Evolutionary conservation across 2,888 invertebrate genomes (phyloP).

Genomic region (Caenorhabditis macrosperma): DNA sequence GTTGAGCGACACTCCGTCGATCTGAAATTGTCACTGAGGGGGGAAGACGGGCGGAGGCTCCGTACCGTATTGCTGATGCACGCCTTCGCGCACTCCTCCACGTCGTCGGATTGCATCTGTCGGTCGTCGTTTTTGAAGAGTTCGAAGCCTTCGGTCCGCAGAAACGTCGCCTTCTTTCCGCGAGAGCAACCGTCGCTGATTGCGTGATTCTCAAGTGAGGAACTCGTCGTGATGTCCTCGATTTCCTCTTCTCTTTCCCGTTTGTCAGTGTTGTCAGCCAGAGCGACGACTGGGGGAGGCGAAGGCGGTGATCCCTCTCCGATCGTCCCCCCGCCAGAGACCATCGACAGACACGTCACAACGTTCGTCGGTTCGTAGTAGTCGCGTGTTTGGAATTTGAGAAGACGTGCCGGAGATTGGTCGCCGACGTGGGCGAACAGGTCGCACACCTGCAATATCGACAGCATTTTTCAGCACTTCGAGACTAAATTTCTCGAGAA

Average conservation of each 20-base stretch:
- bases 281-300: conserved; percentile 9
- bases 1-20: conserved; percentile 64
- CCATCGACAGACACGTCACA: conserved; percentile 46
- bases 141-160: conserved; percentile 78
- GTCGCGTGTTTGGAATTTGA: conserved; percentile 79
- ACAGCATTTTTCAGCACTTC: too few species aligned
- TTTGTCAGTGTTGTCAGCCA: conserved; percentile 31
- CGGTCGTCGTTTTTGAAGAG: conserved; percentile 75
- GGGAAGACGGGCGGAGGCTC: neutral
- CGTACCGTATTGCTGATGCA: conserved; percentile 71
- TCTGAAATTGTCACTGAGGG: conserved; percentile 49
- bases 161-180: conserved; percentile 64
- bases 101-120: conserved; percentile 50
- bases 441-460: conserved; percentile 75
- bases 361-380: conserved; percentile 78
- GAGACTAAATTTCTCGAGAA: too few species aligned
- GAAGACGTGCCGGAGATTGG: conserved; percentile 72
- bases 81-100: conserved; percentile 71
- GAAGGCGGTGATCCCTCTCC: neutral
- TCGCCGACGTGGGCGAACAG: conserved; percentile 80
- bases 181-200: conserved; percentile 22
- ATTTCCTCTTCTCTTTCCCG: neutral
- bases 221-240: neutral
- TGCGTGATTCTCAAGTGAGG: neutral
- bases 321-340: too few species aligned